Evolutionary conservation across 30 jellyfish, hydroid and myxozoan genomes (phyloP), one percentile per base, ranked within the genome.

Genomic region (Hydractinia symbiolongicarpus): DNA sequence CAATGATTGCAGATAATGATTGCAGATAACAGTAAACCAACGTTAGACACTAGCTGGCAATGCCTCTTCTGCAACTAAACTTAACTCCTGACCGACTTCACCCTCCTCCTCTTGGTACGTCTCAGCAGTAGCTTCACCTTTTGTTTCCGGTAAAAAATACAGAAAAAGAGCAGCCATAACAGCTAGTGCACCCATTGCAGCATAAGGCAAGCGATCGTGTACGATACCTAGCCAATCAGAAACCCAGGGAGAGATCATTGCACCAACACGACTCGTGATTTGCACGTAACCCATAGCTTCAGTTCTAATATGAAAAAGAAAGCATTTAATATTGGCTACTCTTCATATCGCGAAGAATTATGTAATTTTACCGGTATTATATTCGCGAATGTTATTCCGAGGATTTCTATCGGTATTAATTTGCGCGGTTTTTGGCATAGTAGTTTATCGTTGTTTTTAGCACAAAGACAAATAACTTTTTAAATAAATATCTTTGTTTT

Each of bases 181-280:
- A 13, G 97, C 80, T 10, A 84, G 77, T 53, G 69, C 93, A 13
- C 97, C 97, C 95, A 89, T 89, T 78, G 85, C 77, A 9, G 83
- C 88, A 73, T 79, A 89, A 5, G 97, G 97, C 17, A 85, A 13
- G 15, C 95, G 67, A 21, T 56, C 83, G 50, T 89, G 89, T 77
- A 66, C 54, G 5, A 61, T 87, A 50, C 74, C 51, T 67, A 89
- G 82, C 89, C 95, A 84, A 10, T 89, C 77, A 21, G 95, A 91
- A 50, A 89, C 81, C 95, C 97, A 89, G 11, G 97, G 97, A 5
- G 97, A 91, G 53, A 76, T 55, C 50, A 90, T 90, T 14, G 95
- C 93, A 4, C 97, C 97, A 73, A 85, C 66, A 21, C 97, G 89
- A 73, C 97, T 89, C 19, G 97, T 86, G 54, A 89, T 85, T 61